Percentiles rank a stretch among this genome's conserved stretches.
These are phyloP conservation scores for Stictonetta naevosa DNA, from an alignment of 2,113 vertebrate species.

Conservation along the genomic window DNA sequence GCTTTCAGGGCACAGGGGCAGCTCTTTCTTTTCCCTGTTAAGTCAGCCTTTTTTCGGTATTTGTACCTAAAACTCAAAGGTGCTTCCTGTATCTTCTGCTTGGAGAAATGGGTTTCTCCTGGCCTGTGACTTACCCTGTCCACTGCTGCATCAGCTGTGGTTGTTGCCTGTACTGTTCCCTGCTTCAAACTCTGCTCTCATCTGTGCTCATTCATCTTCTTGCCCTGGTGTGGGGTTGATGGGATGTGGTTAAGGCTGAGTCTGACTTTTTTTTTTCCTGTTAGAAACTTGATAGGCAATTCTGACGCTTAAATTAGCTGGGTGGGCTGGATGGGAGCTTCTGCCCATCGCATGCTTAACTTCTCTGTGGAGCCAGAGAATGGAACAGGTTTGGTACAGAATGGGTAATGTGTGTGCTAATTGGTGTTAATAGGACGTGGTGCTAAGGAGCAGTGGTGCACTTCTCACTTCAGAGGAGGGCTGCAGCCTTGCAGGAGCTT, in stretches of 20 bases:
- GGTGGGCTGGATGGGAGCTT: background rate
- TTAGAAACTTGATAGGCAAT: background rate
- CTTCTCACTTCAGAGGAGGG: background rate
- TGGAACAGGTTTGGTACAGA: background rate
- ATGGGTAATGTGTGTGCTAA: background rate
- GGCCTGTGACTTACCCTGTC: background rate
- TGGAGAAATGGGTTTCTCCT: background rate
- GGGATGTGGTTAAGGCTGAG: background rate
- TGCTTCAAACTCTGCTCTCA: background rate
- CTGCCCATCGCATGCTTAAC: background rate
- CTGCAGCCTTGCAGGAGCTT: background rate
- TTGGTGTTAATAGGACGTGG: background rate
- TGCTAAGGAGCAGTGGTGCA: background rate
- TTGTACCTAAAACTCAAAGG: background rate
- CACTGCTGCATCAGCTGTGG: background rate
- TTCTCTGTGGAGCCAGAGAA: background rate
- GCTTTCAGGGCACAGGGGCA: background rate
- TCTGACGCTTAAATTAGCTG: background rate
- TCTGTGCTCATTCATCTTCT: background rate
- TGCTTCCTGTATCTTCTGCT: background rate
- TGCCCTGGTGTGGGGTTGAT: rapidly evolving
- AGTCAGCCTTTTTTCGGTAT: background rate
- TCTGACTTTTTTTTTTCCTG: background rate
- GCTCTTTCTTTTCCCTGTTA: background rate
- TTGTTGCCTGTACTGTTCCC: background rate